phyloP scores from a whole-genome alignment of 1,140 invertebrate genomes.

The Heliconius hermathena region DNA sequence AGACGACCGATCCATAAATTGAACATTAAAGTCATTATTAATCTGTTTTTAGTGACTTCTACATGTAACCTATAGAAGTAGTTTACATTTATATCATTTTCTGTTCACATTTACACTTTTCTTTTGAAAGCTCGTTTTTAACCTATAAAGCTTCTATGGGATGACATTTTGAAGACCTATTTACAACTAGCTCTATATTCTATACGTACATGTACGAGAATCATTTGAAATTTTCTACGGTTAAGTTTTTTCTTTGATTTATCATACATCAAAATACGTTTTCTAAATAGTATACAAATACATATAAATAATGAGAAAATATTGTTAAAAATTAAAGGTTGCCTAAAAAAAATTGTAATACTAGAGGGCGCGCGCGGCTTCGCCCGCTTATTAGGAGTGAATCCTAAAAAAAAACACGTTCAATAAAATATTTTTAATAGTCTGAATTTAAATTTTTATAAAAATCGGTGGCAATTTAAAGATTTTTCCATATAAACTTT shows the following conservation, averaged over 20 bases:
- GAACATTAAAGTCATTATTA: no score
- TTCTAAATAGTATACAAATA: background rate
- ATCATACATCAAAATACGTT: background rate
- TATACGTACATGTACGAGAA: background rate
- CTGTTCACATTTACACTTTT: background rate
- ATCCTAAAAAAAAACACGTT: no score
- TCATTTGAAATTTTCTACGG: background rate
- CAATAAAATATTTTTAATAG: no score
- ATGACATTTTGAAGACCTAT: slow-evolving; percentile 2
- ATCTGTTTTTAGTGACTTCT: no score
- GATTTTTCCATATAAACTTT: no score
- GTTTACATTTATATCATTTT: background rate
- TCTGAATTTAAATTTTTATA: no score
- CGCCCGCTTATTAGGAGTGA: no score
- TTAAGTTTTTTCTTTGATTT: no score
- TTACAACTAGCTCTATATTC: background rate
- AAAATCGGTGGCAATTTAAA: no score
- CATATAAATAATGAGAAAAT: background rate
- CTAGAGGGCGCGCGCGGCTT: no score
- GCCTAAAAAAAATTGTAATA: no score
- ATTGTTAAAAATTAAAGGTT: background rate
- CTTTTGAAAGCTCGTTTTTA: background rate
- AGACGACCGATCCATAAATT: no score
- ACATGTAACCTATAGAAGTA: background rate
- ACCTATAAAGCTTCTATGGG: background rate